Evolutionary conservation across 2,888 invertebrate genomes (phyloP), one percentile per base, ranked within the genome.

Genomic region (Catotricha subobsoleta): DNA sequence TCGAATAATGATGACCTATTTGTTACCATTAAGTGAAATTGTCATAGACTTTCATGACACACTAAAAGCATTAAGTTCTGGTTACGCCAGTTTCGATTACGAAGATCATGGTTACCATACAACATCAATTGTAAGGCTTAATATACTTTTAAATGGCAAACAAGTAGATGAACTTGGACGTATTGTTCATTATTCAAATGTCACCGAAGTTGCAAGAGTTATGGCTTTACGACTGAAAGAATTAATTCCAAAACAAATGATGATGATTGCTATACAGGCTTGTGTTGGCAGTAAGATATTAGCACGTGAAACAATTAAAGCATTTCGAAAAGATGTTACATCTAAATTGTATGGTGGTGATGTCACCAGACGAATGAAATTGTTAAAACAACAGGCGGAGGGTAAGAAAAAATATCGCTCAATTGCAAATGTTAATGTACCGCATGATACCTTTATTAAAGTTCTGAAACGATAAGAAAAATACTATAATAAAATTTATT

Each of bases 321-420:
- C 94, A 0, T 82, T 75, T 50, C 72, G 84, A 50, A 95, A 95
- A 65, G 91, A 95, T 66, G 92, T 95, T 1, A 81, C 87, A 1
- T 83, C 86, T 2, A 94, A 92, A 72, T 66, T 91, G 83, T 87
- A 92, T 57, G 95, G 94, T 1, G 92, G 92, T 13, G 95, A 95
- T 62, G 69, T 87, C 2, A 84, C 86, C 0, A 69, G 97, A 51
- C 74, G 79, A 56, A 86, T 79, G 69, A 97, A 97, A 59, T 66
- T 97, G 25, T 60, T 97, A 16, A 78, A 77, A 46, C 75, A 81
- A 54, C 97, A 98, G 67, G 72, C 83, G 1, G 91, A 91, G 52
- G 95, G 95, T 7, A 97, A 97, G 60, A 88, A 86, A 61, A 79
- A 79, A 60, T 82, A 97, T 86, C 74, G 83, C 53, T 76, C 78